A percentile compares a stretch with the other conserved stretches of the same genome.
These are phyloP conservation scores for Myrmecophaga tridactyla DNA, from an alignment of 2,113 vertebrate genomes.

Conservation along the genomic window DNA sequence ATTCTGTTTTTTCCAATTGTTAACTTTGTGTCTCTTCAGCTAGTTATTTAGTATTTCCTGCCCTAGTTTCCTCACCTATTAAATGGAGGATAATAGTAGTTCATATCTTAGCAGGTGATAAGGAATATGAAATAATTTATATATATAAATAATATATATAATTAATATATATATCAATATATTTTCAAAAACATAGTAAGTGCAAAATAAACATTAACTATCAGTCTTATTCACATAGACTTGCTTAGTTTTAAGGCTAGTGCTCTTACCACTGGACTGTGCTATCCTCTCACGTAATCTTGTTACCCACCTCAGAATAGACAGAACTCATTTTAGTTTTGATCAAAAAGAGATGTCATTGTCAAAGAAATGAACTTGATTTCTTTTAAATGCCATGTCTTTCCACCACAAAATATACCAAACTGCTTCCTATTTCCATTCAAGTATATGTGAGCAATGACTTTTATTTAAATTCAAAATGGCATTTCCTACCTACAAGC, in stretches of 20 bases:
- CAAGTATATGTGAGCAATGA: conserved; percentile 64
- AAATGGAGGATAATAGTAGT: background rate
- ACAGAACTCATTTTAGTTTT: background rate
- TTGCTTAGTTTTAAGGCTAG: background rate
- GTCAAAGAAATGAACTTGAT: conserved; percentile 65
- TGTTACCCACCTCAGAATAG: background rate
- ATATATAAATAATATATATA: too few relatives aligned
- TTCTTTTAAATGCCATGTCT: conserved; percentile 60
- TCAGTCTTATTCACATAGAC: too few relatives aligned
- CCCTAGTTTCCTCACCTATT: background rate
- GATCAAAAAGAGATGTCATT: conserved; percentile 60
- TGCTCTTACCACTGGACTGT: background rate
- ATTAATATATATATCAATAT: too few relatives aligned
- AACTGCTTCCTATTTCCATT: conserved; percentile 53
- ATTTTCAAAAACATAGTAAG: background rate
- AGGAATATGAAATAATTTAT: conserved; percentile 24
- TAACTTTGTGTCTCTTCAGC: background rate
- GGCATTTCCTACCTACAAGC: conserved; percentile 64
- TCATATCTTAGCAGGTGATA: background rate
- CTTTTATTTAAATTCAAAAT: conserved; percentile 77
- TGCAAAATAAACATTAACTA: background rate
- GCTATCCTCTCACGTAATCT: background rate
- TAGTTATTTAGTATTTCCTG: background rate
- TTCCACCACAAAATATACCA: conserved; percentile 62
- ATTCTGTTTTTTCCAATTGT: background rate